These are phyloP conservation scores for Paragorgia papillata DNA, from an alignment of 92 coral and sea anemone genomes.

Conservation along the genomic window DNA sequence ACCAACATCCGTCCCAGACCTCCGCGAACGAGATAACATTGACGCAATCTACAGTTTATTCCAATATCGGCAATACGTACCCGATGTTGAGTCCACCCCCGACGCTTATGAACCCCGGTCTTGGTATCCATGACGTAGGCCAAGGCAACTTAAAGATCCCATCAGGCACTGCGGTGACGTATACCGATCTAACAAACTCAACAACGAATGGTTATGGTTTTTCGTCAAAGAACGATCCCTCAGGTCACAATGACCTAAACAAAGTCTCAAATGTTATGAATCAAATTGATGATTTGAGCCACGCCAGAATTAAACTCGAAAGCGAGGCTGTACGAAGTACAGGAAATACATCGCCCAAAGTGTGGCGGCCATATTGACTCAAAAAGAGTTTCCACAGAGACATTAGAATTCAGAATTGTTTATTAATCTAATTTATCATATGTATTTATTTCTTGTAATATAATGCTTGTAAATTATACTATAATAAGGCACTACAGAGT, in stretches of 20 bases:
- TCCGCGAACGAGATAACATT: constrained; percentile 15
- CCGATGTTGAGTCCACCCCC: constrained; percentile 31
- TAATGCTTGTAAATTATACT: constrained; percentile 33
- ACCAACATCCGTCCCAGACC: constrained; percentile 33
- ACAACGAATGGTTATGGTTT: constrained; percentile 38
- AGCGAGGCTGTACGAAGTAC: constrained; percentile 42
- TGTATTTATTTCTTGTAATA: constrained; percentile 43
- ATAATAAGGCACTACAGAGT: constrained; percentile 6
- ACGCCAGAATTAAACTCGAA: constrained; percentile 40
- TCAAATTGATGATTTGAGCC: constrained; percentile 36
- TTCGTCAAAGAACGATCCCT: constrained; percentile 23
- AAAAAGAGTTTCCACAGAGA: neutral
- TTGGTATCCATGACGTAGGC: constrained; percentile 20
- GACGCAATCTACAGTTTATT: constrained; percentile 28
- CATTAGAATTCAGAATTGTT: neutral
- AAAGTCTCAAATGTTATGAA: constrained; percentile 43
- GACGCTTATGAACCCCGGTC: constrained; percentile 22
- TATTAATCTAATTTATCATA: constrained; percentile 33
- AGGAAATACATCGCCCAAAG: constrained; percentile 32
- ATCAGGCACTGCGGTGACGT: constrained; percentile 1
- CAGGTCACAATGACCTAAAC: constrained; percentile 19
- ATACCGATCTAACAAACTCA: constrained; percentile 34
- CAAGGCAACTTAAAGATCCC: constrained; percentile 20
- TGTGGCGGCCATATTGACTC: constrained; percentile 41
- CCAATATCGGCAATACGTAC: constrained; percentile 38